A percentile compares a stretch with the other conserved stretches of the same genome.
Evolutionary conservation across 92 coral and sea anemone species (phyloP).

Genomic region (Ricordea florida): DNA sequence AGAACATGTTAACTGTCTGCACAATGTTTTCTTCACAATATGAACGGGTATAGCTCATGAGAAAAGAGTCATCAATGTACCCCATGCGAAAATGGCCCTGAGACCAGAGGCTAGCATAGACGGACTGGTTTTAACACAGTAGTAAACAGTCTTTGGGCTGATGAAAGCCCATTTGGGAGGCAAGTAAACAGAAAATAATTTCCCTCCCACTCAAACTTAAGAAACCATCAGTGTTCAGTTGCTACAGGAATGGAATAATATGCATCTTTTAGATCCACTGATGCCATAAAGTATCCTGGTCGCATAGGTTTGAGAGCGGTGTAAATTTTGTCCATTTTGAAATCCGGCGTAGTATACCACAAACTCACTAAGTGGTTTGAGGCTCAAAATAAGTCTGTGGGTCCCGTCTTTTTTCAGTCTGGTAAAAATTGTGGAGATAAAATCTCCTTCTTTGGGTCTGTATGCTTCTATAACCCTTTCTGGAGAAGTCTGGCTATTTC

Average conservation of each 20-base stretch:
- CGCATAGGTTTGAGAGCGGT: constrained; percentile 30
- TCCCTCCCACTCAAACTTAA: constrained; percentile 57
- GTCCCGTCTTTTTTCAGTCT: constrained; percentile 27
- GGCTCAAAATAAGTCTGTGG: constrained; percentile 22
- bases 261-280: constrained; percentile 55
- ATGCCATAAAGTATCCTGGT: constrained; percentile 61
- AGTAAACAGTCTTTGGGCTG: constrained; percentile 47
- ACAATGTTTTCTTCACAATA: constrained; percentile 3
- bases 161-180: constrained; percentile 43
- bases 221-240: constrained; percentile 33
- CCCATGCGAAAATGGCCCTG: constrained; percentile 50
- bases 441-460: neutral
- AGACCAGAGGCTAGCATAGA: constrained; percentile 19
- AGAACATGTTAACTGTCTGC: neutral
- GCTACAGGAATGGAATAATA: constrained; percentile 51
- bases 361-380: constrained; percentile 25
- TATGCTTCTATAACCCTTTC: constrained; percentile 14
- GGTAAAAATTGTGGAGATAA: constrained; percentile 12
- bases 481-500: neutral
- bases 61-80: constrained; percentile 53
- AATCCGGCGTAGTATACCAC: constrained; percentile 20
- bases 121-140: constrained; percentile 42
- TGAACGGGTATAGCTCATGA: constrained; percentile 19
- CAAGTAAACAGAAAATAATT: constrained; percentile 24
- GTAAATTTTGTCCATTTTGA: constrained; percentile 52